These are phyloP conservation scores for Macrosoma leucophasiata DNA, from an alignment of 2,888 invertebrate species.

Conservation along the genomic window DNA sequence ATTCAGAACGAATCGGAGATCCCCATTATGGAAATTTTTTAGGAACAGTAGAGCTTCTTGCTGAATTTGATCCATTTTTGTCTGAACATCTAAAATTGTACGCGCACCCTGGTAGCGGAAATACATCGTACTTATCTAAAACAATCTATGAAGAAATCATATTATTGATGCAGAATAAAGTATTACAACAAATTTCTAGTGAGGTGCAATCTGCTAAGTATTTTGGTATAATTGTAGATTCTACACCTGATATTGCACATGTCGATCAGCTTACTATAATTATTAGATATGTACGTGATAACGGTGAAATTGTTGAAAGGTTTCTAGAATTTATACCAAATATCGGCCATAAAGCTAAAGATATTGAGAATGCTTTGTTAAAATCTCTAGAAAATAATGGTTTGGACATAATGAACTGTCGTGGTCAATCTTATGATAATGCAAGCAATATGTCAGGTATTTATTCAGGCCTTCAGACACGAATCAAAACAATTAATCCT, in stretches of 20 bases:
- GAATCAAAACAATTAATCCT: conserved; percentile 13
- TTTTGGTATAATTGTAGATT: conserved; percentile 8
- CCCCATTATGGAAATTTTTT: conserved; percentile 3
- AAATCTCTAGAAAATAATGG: conserved; percentile 2
- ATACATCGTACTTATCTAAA: conserved; percentile 1
- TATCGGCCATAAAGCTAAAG: conserved; percentile 8
- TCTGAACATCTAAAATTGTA: too few relatives aligned
- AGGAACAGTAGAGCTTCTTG: conserved; percentile 1
- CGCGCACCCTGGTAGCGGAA: too few relatives aligned
- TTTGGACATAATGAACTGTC: conserved; percentile 3
- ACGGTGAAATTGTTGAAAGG: conserved; percentile 6
- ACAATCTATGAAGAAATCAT: conserved; percentile 10
- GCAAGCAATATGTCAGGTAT: conserved; percentile 15
- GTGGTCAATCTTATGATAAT: conserved; percentile 14
- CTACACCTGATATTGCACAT: conserved; percentile 13
- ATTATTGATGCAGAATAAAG: conserved; percentile 5
- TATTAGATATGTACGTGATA: conserved; percentile 7
- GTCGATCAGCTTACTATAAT: conserved; percentile 12
- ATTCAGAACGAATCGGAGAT: conserved; percentile 2
- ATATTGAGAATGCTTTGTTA: conserved; percentile 4
- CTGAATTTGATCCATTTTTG: too few relatives aligned
- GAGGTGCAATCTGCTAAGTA: conserved; percentile 6
- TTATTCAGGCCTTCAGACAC: too few relatives aligned
- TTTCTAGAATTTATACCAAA: conserved; percentile 7
- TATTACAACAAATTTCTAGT: conserved; percentile 5